A percentile compares a stretch with the other conserved stretches of the same genome.
These are phyloP conservation scores for Empidonax alnorum DNA, from an alignment of 2,113 vertebrate species.

Conservation along the genomic window DNA sequence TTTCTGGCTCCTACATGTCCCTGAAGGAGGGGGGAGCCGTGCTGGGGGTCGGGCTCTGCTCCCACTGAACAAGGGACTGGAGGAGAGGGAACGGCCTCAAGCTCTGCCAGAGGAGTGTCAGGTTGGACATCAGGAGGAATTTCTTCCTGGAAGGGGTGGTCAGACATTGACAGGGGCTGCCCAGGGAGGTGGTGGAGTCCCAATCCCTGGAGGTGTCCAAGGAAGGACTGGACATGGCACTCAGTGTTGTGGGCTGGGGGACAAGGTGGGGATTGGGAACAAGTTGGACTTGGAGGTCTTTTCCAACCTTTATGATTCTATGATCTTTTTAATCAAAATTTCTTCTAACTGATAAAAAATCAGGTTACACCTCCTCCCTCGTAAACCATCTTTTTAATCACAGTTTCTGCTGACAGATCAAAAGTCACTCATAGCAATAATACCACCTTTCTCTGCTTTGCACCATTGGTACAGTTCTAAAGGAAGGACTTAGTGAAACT, in stretches of 20 bases:
- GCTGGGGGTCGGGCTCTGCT: not conserved
- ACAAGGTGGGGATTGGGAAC: not conserved
- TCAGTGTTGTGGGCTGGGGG: not conserved
- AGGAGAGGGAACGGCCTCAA: not conserved
- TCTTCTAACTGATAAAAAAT: not conserved
- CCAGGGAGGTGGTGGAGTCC: not conserved
- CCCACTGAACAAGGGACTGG: not conserved
- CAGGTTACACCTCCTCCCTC: not conserved
- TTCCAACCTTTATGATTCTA: not conserved
- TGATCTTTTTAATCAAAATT: not conserved
- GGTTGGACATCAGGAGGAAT: not conserved
- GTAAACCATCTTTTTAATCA: not conserved
- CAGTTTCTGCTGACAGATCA: not conserved
- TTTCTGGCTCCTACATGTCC: not conserved
- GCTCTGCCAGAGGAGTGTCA: rapidly evolving
- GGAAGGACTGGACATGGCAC: not conserved
- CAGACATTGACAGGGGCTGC: not conserved
- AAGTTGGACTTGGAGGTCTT: not conserved
- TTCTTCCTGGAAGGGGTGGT: not conserved
- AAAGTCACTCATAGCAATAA: not conserved
- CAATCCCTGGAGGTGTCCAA: not conserved
- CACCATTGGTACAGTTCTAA: not conserved
- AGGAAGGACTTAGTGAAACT: not conserved
- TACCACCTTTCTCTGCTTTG: not conserved
- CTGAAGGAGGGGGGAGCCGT: not conserved